A percentile compares a stretch with the other conserved stretches of the same genome.
phyloP scores from a whole-genome alignment of 2,888 invertebrate species.

The Anodontia alba region DNA sequence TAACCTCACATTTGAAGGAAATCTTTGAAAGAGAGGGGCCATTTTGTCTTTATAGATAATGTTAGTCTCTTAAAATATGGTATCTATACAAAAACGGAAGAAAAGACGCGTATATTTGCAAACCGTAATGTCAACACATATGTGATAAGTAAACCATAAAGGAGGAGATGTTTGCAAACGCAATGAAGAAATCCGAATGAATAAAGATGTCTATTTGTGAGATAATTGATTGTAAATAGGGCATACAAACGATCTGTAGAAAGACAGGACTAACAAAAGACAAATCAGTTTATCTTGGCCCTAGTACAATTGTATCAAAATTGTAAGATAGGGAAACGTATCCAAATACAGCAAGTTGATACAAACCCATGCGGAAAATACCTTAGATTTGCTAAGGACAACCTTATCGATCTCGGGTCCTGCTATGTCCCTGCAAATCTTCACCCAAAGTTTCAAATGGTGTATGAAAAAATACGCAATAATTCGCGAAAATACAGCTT shows the following conservation, averaged over 20 bases:
- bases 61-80: neutral
- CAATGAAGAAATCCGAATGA: neutral
- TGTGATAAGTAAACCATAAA: conserved; percentile 48
- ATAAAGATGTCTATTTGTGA: conserved; percentile 17
- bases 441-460: too few species aligned
- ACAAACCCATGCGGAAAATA: too few species aligned
- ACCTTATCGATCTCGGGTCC: too few species aligned
- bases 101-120: conserved; percentile 29
- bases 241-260: neutral
- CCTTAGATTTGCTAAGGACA: too few species aligned
- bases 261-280: conserved; percentile 15
- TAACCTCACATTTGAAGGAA: too few species aligned
- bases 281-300: conserved; percentile 19
- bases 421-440: too few species aligned
- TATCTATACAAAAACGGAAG: neutral
- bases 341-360: too few species aligned
- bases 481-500: too few species aligned
- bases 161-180: conserved; percentile 11
- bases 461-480: too few species aligned
- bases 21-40: too few species aligned
- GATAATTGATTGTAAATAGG: conserved; percentile 18
- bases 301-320: conserved; percentile 2
- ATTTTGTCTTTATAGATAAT: too few species aligned
- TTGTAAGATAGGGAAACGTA: neutral
- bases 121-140: conserved; percentile 25